Evolutionary conservation across 1,140 invertebrate species (phyloP).

Genomic region (Aphis gossypii): DNA sequence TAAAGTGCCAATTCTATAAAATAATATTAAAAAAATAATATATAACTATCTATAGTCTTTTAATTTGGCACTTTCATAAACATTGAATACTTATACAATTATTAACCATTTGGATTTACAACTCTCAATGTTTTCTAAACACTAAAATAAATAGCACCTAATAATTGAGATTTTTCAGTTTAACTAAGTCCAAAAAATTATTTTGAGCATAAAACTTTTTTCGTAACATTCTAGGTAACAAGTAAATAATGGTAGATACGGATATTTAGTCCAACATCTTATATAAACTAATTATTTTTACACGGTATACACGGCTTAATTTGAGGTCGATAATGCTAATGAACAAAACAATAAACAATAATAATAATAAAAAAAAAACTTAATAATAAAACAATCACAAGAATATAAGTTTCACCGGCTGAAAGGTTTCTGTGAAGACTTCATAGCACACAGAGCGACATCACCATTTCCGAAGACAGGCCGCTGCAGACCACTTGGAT

Average conservation of each 20-base stretch:
- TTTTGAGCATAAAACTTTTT: constrained; percentile 45
- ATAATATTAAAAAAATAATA: neutral
- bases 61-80: constrained; percentile 31
- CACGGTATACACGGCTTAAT: neutral
- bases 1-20: constrained; percentile 16
- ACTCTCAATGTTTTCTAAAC: constrained; percentile 19
- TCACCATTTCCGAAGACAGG: constrained; percentile 55
- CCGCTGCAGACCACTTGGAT: constrained; percentile 28
- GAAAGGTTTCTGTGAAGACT: neutral
- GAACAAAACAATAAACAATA: neutral
- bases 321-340: neutral
- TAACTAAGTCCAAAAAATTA: constrained; percentile 35
- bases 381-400: constrained; percentile 49
- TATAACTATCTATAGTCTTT: constrained; percentile 29
- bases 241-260: constrained; percentile 23
- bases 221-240: constrained; percentile 55
- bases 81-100: constrained; percentile 17
- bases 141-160: constrained; percentile 53
- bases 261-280: neutral
- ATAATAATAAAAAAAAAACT: neutral
- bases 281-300: constrained; percentile 11
- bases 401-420: neutral
- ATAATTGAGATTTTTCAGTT: constrained; percentile 33
- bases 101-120: neutral
- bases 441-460: neutral